Base-by-base conservation (phyloP, 2,797 vertebrate species). In the Mionectes olivaceus region DNA sequence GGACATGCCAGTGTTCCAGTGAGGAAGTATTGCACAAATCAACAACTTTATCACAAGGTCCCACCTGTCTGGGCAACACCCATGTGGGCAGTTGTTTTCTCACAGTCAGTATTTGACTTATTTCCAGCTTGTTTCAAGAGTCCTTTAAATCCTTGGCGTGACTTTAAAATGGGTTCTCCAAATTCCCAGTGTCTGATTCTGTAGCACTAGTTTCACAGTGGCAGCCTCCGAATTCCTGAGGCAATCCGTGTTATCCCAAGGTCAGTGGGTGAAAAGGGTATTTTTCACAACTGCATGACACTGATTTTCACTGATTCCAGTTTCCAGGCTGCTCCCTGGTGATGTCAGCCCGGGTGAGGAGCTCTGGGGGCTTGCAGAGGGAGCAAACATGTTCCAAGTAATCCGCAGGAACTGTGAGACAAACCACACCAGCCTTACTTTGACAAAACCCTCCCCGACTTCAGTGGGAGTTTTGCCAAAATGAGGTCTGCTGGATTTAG, bases 401-500 rank as follows among this genome's bases (percentile, higher is more conserved):
- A 93, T 80, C 68, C 74, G 32, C 89, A 89, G 90, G 81, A 87
- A 7, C 70, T 79, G 91, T 37, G 89, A 95, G 95, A 93, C 83
- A 79, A 94, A 90, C 56, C 79, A 14, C 11, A 24, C 64, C 8
- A 50, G 23, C 88, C 76, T 56, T 5, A 44, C 71, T 93, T 78
- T 35, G 76, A 82, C 94, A 79, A 90, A 96, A 56, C 49, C 90
- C 88, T 73, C 37, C 7, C 80, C 63, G 91, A 70, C 93, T 96
- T 95, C 80, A 70, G 87, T 53, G 91, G 96, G 95, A 94, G 83
- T 74, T 93, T 90, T 88, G 96, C 93, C 95, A 96, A 69, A 88
- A 76, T 70, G 46, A 95, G 95, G 87, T 95, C 93, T 94, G 89
- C 85, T 96, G 89, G 89, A 95, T 93, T 95, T 84, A 96, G 91